Evolutionary conservation across 2,888 invertebrate species (phyloP), one percentile per base, ranked within the genome.

Genomic region (Cordilura impudica): DNA sequence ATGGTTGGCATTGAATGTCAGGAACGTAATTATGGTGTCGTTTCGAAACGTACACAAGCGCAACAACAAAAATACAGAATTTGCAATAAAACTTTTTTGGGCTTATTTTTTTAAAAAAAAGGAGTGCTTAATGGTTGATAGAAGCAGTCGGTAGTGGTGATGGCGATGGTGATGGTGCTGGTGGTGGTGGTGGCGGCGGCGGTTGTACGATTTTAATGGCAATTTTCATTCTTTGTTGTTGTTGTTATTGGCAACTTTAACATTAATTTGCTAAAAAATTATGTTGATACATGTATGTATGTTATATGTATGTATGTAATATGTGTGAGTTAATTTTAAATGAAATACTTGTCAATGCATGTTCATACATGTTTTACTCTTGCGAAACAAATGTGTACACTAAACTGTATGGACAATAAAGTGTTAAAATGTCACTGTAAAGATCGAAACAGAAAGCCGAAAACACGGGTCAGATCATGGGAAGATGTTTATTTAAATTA

Each of bases 1-100:
- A 82, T 81, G 78, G 72, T 60, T 81, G 82, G 78, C 82, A 81
- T 80, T 81, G 80, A 80, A 80, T 80, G 80, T 74, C 81, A 77
- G 82, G 81, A 75, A 74, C 78, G 75, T 81, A 82, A 81, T 81
- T 82, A 80, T 72, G 77, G 80, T 81, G 80, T 81, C 76, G 81
- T 74, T 66, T 65, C 71, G 56, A 71, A 79, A 70, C 49, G 45
- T 45, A 39, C 45, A 78, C 51, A 73, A 66, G 65, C 54, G 53
- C 12, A 35, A 45, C 21, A 73, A 7, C 21, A 43, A 56, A 71
- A 56, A 49, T 29, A 49, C 35, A 35, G 58, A 19, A 5, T 29
- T 58, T 35, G 16, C 51, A 14, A 8, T n/a, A 43, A 69, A 58
- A 45, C 35, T 72, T 63, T 65, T 65, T 66, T 21, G 65, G 49